A percentile compares a stretch with the other conserved stretches of the same genome.
Conservation (phyloP, 2,888 invertebrate genomes). For the Troglohyphantes excavatus region DNA sequence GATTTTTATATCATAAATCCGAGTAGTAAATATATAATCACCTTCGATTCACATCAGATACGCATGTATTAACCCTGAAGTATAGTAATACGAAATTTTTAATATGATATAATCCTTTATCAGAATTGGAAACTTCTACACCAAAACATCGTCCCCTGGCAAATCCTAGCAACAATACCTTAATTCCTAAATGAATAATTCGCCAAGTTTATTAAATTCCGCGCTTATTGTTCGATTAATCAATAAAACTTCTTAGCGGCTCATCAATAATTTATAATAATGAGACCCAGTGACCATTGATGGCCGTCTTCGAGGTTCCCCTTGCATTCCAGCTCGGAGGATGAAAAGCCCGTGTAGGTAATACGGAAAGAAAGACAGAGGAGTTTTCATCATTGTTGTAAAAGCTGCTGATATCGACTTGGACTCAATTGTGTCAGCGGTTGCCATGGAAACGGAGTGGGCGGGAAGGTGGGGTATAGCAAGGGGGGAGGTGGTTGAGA, state of each 20-base stretch:
- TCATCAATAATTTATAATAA: conserved; percentile 48
- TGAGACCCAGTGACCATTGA: conserved; percentile 39
- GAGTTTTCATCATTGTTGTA: conserved; percentile 68
- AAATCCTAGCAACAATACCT: conserved; percentile 4
- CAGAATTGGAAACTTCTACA: no score
- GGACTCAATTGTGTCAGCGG: conserved; percentile 76
- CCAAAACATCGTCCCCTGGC: no score
- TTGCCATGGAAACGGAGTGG: conserved; percentile 49
- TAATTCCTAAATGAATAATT: conserved; percentile 16
- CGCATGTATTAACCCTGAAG: no score
- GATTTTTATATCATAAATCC: no score
- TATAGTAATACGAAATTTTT: no score
- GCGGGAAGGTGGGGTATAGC: neutral
- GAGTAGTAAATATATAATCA: no score
- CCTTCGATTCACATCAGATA: no score
- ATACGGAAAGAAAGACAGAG: conserved; percentile 47
- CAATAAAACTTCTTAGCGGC: conserved; percentile 23
- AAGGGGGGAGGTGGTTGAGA: conserved; percentile 1
- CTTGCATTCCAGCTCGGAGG: neutral
- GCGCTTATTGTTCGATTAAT: conserved; percentile 26
- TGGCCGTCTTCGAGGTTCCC: conserved; percentile 12
- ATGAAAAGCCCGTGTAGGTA: conserved; percentile 27
- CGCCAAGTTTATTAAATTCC: conserved; percentile 48
- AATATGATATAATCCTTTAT: no score
- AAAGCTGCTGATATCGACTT: conserved; percentile 78